Percentiles rank a stretch among this genome's conserved stretches.
Evolutionary conservation across 2,113 vertebrate species (phyloP).

Genomic region (Probosciger aterrimus): DNA sequence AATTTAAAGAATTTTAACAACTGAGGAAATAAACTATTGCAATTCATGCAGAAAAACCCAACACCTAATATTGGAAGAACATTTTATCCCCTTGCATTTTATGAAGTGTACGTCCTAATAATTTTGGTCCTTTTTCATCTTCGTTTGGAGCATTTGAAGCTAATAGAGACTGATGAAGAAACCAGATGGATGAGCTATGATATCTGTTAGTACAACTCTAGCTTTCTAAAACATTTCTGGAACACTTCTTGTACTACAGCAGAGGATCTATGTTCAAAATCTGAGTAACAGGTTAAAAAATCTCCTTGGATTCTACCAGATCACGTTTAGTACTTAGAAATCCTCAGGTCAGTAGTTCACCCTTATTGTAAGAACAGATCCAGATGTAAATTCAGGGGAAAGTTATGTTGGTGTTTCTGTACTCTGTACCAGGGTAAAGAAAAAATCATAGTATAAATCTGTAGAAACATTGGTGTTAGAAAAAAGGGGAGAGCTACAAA

Average conservation of each 20-base stretch:
- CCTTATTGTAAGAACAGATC: background rate
- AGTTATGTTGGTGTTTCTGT: background rate
- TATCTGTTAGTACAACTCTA: background rate
- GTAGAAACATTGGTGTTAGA: background rate
- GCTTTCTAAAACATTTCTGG: background rate
- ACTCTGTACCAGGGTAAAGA: background rate
- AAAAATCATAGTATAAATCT: rapidly evolving
- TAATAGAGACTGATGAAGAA: background rate
- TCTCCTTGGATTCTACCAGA: background rate
- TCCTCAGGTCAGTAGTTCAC: background rate
- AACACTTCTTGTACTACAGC: background rate
- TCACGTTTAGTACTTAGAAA: background rate
- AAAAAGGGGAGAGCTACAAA: background rate
- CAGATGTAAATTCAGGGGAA: rapidly evolving
- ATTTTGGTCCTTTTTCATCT: background rate
- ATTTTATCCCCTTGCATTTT: background rate
- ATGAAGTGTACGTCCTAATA: background rate
- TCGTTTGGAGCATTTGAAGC: background rate
- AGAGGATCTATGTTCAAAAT: background rate
- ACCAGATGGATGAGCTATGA: rapidly evolving
- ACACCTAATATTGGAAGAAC: background rate
- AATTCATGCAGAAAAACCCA: background rate
- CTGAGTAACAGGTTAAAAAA: background rate
- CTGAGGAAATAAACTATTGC: background rate
- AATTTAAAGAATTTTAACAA: background rate